Conservation (phyloP, 2,113 vertebrate species). For the Colossoma macropomum region DNA sequence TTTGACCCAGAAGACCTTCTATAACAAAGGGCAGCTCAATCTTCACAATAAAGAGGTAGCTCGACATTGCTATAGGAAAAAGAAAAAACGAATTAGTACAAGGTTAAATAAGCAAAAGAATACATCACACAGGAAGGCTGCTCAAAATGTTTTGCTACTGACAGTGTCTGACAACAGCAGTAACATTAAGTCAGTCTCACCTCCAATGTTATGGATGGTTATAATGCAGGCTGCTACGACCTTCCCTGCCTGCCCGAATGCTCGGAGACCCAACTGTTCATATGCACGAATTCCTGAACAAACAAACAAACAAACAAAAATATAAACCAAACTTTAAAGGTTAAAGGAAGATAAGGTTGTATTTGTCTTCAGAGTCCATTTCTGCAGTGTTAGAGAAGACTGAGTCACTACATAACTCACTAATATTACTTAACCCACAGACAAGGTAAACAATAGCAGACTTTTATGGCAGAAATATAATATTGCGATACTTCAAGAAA, state of each 20-base stretch:
- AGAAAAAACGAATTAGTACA: background rate
- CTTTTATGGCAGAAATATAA: too few species aligned
- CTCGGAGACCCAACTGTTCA: slow-evolving; percentile 85
- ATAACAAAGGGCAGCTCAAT: slow-evolving; percentile 86
- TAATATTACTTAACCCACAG: too few species aligned
- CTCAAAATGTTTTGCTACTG: background rate
- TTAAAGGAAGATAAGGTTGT: background rate
- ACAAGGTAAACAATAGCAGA: too few species aligned
- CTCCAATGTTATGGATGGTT: slow-evolving; percentile 86
- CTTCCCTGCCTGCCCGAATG: slow-evolving; percentile 81
- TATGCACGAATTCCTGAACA: slow-evolving; percentile 83
- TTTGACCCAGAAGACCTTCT: slow-evolving; percentile 73
- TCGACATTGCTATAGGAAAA: slow-evolving; percentile 82
- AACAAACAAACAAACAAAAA: background rate
- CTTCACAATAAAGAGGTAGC: slow-evolving; percentile 89
- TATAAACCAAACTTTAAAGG: background rate
- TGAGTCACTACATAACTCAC: too few species aligned
- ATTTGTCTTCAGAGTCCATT: too few species aligned
- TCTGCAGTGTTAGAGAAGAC: too few species aligned
- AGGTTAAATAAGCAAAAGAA: background rate
- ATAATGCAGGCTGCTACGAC: slow-evolving; percentile 79
- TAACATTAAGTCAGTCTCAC: slow-evolving; percentile 64
- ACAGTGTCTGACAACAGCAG: too few species aligned
- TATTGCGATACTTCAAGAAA: too few species aligned
- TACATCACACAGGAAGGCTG: background rate